phyloP scores from a whole-genome alignment of 1,140 invertebrate species.

The Acromyrmex echinatior region DNA sequence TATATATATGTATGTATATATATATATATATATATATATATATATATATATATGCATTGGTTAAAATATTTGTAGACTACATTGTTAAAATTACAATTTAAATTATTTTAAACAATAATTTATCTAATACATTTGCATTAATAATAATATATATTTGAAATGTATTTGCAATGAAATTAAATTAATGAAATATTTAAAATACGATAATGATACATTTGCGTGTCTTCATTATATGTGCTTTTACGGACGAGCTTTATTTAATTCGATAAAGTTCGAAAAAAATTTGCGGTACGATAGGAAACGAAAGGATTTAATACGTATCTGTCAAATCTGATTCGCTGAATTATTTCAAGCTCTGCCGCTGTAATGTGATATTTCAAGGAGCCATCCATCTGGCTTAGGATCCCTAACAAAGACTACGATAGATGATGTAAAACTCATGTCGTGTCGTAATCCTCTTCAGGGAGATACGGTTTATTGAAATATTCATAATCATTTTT shows the following conservation, averaged over 20 bases:
- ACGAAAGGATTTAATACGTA: conserved; percentile 23
- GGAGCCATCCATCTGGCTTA: neutral
- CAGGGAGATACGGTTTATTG: conserved; percentile 60
- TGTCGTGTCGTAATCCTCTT: conserved; percentile 46
- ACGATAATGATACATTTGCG: neutral
- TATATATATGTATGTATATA: neutral
- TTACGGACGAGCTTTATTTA: neutral
- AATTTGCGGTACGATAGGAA: neutral
- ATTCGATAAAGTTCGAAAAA: conserved; percentile 11
- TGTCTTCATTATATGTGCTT: neutral
- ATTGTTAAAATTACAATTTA: neutral
- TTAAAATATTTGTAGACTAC: neutral
- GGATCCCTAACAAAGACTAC: neutral
- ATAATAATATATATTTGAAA: neutral
- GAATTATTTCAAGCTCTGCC: conserved; percentile 33
- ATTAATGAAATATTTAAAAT: conserved; percentile 13
- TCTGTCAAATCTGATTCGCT: conserved; percentile 35
- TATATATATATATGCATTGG: neutral
- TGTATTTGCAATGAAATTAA: neutral
- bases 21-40: neutral
- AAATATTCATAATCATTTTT: conserved; percentile 72
- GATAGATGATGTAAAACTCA: conserved; percentile 57
- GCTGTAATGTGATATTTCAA: conserved; percentile 45
- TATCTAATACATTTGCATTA: neutral
- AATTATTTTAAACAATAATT: neutral